These are phyloP conservation scores for Leptopilina syphax DNA, from an alignment of 2,888 invertebrate genomes.

Conservation along the genomic window DNA sequence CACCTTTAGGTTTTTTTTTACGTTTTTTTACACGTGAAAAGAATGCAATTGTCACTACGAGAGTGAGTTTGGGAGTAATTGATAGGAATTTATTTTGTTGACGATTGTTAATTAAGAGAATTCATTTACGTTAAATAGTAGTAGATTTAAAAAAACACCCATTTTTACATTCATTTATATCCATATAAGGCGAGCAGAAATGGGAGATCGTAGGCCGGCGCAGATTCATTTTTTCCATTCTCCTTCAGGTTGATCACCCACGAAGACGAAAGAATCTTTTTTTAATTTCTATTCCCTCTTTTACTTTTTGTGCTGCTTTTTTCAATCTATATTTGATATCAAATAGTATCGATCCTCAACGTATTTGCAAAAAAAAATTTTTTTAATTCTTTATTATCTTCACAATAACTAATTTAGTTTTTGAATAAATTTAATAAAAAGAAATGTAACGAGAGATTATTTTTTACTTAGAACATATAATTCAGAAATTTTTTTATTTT, in stretches of 20 bases:
- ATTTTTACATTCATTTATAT: slow-evolving; percentile 56
- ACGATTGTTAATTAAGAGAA: neutral
- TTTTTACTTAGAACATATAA: no score
- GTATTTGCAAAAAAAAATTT: no score
- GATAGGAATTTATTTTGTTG: neutral
- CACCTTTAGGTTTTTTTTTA: slow-evolving; percentile 31
- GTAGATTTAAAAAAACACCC: neutral
- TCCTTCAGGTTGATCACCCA: slow-evolving; percentile 31
- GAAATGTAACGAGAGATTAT: no score
- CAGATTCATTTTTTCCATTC: slow-evolving; percentile 35
- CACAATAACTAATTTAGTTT: no score
- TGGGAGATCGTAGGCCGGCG: slow-evolving; percentile 52
- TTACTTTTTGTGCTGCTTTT: neutral
- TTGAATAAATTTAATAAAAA: no score
- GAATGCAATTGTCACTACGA: neutral
- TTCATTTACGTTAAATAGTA: neutral
- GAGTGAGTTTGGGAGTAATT: neutral
- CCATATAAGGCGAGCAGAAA: slow-evolving; percentile 64
- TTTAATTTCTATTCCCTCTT: neutral
- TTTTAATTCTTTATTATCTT: no score
- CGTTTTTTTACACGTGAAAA: slow-evolving; percentile 6
- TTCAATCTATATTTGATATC: neutral
- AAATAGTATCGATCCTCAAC: no score
- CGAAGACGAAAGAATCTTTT: neutral
- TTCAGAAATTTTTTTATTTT: no score